Evolutionary conservation across 2,888 invertebrate species (phyloP).

Genomic region (Drosophila emarginata): DNA sequence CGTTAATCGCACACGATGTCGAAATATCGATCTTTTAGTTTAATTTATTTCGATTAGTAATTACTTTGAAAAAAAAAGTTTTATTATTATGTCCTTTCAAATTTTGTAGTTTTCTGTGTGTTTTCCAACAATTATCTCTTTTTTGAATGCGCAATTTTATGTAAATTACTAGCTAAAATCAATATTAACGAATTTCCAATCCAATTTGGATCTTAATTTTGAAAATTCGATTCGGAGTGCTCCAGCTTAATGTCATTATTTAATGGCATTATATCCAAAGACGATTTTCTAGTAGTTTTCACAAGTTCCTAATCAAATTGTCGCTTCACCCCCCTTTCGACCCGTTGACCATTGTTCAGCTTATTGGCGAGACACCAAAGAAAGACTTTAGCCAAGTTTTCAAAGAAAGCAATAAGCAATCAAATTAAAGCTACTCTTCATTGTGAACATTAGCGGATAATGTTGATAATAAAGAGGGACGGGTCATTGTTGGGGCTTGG

Average conservation of each 20-base stretch:
- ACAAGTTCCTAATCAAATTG: background rate
- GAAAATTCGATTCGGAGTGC: background rate
- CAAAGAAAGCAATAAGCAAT: slow-evolving; percentile 50
- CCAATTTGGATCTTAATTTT: too few species aligned
- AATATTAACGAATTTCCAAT: too few species aligned
- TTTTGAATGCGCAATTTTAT: too few species aligned
- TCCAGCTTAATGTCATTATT: background rate
- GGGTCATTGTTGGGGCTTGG: background rate
- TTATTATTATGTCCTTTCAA: too few species aligned
- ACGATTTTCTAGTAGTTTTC: background rate
- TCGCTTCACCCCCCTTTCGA: background rate
- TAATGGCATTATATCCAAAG: background rate
- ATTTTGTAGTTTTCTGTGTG: too few species aligned
- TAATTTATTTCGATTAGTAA: too few species aligned
- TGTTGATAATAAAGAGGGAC: slow-evolving; percentile 10
- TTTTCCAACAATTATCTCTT: too few species aligned
- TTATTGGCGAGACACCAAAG: background rate
- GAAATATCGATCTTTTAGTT: too few species aligned
- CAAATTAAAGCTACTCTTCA: slow-evolving; percentile 55
- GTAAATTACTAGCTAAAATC: background rate
- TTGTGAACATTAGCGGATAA: slow-evolving; percentile 6
- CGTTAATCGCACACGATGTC: too few species aligned
- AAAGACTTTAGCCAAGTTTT: background rate
- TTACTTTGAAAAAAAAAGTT: too few species aligned
- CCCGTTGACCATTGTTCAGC: background rate